Evolutionary conservation across 2,888 invertebrate species (phyloP).

Genomic region (Flexamia atlantica): DNA sequence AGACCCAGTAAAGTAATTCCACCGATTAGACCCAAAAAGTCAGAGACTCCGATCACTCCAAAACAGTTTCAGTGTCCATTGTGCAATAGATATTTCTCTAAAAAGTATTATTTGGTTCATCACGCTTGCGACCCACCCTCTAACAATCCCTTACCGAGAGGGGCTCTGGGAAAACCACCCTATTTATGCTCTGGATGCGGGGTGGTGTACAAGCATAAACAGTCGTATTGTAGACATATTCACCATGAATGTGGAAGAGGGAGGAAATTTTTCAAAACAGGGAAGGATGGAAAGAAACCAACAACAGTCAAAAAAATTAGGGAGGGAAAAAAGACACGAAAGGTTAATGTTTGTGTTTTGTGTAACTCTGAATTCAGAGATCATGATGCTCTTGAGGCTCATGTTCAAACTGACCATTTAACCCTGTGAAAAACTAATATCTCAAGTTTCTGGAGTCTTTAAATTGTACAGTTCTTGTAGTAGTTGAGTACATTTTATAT

Average conservation of each 20-base stretch:
- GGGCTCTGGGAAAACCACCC: conserved; percentile 13
- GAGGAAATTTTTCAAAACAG: not conserved
- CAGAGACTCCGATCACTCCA: not conserved
- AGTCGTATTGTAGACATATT: conserved; percentile 7
- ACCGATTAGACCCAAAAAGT: not conserved
- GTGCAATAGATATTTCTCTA: not conserved
- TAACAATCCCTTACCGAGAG: not conserved
- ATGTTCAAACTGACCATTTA: conserved; percentile 5
- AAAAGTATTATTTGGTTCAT: not conserved
- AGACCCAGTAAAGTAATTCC: not conserved
- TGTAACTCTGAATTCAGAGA: not conserved
- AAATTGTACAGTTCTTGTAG: no score
- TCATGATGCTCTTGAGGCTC: not conserved
- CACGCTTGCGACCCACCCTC: not conserved
- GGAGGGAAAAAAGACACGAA: not conserved
- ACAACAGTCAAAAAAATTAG: not conserved
- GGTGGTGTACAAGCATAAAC: not conserved
- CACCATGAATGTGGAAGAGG: conserved; percentile 21
- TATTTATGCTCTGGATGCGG: not conserved
- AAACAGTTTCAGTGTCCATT: not conserved
- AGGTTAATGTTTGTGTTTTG: not conserved
- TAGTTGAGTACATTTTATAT: no score
- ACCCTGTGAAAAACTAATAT: not conserved
- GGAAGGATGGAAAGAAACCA: not conserved
- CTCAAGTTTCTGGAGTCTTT: no score